A percentile compares a stretch with the other conserved stretches of the same genome.
Conservation (phyloP, 1,140 invertebrate species). For the Aphidius gifuensis region DNA sequence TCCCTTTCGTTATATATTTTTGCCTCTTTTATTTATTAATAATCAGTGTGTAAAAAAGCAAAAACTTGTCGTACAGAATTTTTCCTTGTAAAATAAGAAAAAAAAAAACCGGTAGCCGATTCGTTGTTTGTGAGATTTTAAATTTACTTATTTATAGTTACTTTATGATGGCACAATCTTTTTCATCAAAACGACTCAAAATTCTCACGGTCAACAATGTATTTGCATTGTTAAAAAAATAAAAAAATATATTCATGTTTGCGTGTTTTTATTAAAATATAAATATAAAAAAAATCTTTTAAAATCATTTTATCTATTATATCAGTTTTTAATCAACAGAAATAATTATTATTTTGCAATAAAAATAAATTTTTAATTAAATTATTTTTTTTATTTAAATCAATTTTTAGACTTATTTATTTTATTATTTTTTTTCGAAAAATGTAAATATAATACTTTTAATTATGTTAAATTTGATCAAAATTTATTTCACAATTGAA, state of each 20-base stretch:
- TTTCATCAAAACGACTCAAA: constrained; percentile 10
- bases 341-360: no score
- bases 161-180: constrained; percentile 7
- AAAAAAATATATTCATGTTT: neutral
- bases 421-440: no score
- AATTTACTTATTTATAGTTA: neutral
- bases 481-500: no score
- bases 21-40: neutral
- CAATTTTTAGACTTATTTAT: no score
- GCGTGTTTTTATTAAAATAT: constrained; percentile 9
- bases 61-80: no score
- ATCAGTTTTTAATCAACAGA: neutral
- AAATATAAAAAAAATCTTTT: constrained; percentile 12
- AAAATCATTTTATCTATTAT: constrained; percentile 5
- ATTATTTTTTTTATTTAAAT: no score
- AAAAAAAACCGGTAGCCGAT: constrained; percentile 4
- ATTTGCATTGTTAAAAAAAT: neutral
- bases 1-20: neutral
- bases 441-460: no score
- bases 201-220: constrained; percentile 13
- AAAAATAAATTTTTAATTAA: no score
- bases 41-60: neutral
- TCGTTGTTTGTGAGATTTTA: constrained; percentile 5
- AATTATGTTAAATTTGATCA: no score
- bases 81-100: no score